Percentiles rank a stretch among this genome's conserved stretches.
These are phyloP conservation scores for Eremophila alpestris DNA, from an alignment of 2,797 vertebrate genomes.

Conservation along the genomic window DNA sequence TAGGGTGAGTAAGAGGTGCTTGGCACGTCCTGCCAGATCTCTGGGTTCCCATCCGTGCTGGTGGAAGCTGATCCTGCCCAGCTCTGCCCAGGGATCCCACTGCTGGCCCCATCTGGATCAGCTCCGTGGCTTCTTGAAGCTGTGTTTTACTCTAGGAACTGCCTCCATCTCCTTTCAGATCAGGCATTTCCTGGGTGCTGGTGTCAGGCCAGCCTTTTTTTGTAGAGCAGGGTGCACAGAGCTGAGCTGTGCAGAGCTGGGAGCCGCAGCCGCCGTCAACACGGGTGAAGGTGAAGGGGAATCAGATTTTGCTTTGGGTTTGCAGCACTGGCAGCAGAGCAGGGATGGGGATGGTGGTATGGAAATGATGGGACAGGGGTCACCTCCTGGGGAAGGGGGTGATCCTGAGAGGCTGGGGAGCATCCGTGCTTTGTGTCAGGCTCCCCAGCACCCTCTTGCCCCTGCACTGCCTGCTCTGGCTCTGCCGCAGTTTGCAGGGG, in stretches of 20 bases:
- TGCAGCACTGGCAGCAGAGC: accelerated
- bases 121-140: accelerated
- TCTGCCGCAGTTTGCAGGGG: accelerated
- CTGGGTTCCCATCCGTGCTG: accelerated
- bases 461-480: accelerated
- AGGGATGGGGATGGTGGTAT: accelerated
- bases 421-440: accelerated
- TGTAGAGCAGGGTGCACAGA: neutral
- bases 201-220: neutral
- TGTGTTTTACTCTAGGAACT: accelerated
- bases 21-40: accelerated
- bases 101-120: neutral
- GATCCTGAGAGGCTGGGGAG: neutral
- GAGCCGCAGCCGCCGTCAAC: accelerated
- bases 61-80: neutral
- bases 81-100: neutral
- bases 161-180: neutral
- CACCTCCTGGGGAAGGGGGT: neutral
- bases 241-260: neutral
- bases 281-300: accelerated
- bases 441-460: neutral
- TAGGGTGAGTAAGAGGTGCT: neutral
- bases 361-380: accelerated
- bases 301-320: neutral
- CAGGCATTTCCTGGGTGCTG: neutral